Evolutionary conservation across 2,888 invertebrate genomes (phyloP).

Genomic region (Parochlus steinenii): DNA sequence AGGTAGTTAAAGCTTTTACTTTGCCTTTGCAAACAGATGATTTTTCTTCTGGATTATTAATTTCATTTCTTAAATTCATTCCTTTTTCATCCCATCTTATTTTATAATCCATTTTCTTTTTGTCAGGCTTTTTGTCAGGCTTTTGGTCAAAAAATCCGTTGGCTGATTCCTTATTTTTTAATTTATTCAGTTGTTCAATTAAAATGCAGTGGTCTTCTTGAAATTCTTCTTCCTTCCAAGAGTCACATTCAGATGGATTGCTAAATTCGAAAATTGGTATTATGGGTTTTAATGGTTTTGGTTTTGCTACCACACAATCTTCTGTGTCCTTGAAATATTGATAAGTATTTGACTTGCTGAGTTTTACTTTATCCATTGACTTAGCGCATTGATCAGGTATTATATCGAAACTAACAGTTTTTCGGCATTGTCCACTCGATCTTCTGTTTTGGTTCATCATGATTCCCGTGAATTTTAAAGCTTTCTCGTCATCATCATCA

Average conservation of each 20-base stretch:
- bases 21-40: slow-evolving; percentile 44
- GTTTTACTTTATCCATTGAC: no score
- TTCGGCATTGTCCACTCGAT: slow-evolving; percentile 18
- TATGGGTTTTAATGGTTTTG: neutral
- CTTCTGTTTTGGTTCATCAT: slow-evolving; percentile 17
- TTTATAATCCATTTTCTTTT: neutral
- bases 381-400: slow-evolving; percentile 21
- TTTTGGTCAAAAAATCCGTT: slow-evolving; percentile 1
- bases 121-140: slow-evolving; percentile 5
- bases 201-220: slow-evolving; percentile 6
- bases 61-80: neutral
- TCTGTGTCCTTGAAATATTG: no score
- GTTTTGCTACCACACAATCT: slow-evolving; percentile 3
- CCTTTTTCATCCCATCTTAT: slow-evolving; percentile 3
- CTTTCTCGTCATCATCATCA: no score
- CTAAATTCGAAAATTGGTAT: neutral
- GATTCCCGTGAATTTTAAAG: no score
- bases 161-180: slow-evolving; percentile 2
- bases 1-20: slow-evolving; percentile 52
- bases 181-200: slow-evolving; percentile 6
- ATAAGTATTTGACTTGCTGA: no score
- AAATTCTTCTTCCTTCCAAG: neutral
- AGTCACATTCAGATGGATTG: neutral
- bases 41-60: neutral
- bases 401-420: slow-evolving; percentile 30